phyloP scores from a whole-genome alignment of 1,140 invertebrate species.

The Achroia grisella region DNA sequence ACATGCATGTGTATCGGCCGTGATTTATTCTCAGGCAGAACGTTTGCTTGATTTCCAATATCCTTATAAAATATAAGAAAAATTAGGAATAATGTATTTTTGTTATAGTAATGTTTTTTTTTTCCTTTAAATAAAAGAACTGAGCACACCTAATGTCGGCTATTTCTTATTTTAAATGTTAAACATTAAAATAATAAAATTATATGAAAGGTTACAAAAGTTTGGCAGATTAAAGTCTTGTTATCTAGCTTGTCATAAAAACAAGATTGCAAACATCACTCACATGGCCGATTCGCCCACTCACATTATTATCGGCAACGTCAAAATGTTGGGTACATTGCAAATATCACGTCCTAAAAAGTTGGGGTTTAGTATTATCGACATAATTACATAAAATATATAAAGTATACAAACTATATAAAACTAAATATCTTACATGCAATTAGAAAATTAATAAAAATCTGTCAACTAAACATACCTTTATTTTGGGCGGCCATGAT shows the following conservation, averaged over 20 bases:
- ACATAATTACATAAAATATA: slow-evolving; percentile 22
- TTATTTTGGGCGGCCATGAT: slow-evolving; percentile 64
- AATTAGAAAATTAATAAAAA: not conserved
- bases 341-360: slow-evolving; percentile 30
- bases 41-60: no score
- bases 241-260: slow-evolving; percentile 37
- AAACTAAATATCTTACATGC: slow-evolving; percentile 12
- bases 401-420: slow-evolving; percentile 7
- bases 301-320: slow-evolving; percentile 39
- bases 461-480: slow-evolving; percentile 31
- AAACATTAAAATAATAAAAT: no score
- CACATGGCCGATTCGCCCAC: slow-evolving; percentile 58
- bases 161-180: no score
- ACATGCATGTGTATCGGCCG: no score
- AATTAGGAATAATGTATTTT: no score
- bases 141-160: no score
- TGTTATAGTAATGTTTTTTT: no score
- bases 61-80: no score
- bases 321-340: slow-evolving; percentile 38
- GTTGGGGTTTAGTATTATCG: slow-evolving; percentile 22
- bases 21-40: no score
- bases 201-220: not conserved
- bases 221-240: slow-evolving; percentile 13
- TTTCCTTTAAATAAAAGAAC: no score
- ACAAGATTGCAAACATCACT: slow-evolving; percentile 45